Evolutionary conservation across 2,797 vertebrate species (phyloP), one percentile per base, ranked within the genome.

Genomic region (Eulemur rubriventer): DNA sequence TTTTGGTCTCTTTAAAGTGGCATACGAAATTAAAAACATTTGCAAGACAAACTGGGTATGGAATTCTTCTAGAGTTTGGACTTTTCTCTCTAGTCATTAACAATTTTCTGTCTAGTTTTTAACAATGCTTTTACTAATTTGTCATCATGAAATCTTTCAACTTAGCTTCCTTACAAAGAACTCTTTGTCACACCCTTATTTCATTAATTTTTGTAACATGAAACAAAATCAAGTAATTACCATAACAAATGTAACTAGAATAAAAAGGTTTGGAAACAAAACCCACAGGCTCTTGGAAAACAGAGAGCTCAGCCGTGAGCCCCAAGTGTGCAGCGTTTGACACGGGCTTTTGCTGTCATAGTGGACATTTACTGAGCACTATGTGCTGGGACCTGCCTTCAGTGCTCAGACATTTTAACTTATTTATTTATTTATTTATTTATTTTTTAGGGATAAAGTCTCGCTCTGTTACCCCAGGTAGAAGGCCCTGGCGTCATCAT

Each of bases 1-100:
- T 85, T 76, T 76, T 38, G 46, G 43, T 73, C 90, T 94, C 86
- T 96, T 94, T 95, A 76, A 94, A 95, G 89, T 95, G 70, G 79
- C 88, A 10, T 13, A 92, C 81, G 61, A 94, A 90, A 92, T 65
- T 63, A 87, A 96, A 95, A 95, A 65, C 85, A 91, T 41, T 96
- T 95, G 69, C 52, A 95, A 95, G 52, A 33, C 33, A 75, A 94
- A 84, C 55, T 43, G 61, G 75, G 48, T 41, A 80, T 33, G 72
- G 28, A 70, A 91, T 88, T 11, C 30, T 88, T 94, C 26, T 57
- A 75, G 70, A 88, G 46, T 55, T 63, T 81, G 67, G 30, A 82
- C 61, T 72, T 76, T 92, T 61, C 52, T 67, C 65, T 84, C 30
- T 41, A 65, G 52, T 81, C 81, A 22, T 69, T 87, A 83, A 76